Evolutionary conservation across 2,797 vertebrate species (phyloP), one percentile per base, ranked within the genome.

Genomic region (Staurois parvus): DNA sequence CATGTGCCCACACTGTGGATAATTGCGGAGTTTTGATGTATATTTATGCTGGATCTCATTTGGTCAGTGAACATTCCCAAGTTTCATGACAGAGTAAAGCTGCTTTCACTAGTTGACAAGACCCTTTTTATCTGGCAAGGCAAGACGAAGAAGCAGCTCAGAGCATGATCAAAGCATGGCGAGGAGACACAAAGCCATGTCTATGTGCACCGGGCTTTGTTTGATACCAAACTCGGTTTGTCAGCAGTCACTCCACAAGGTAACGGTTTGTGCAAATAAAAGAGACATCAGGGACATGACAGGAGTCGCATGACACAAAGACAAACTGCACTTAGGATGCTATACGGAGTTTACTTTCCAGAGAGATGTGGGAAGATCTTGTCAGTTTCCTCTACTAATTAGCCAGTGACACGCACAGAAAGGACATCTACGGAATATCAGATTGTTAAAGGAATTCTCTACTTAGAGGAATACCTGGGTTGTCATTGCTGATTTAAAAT

Each of bases 141-240:
- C 64, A 67, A 48, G 24, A 56, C 66, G 83, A 88, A 88, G 72
- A 48, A 73, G 84, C 59, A 83, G 24, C 79, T 77, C 21, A 30
- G 76, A 42, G 84, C 88, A 81, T 59, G 1, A 88, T 79, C 72
- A 89, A 88, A 85, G 79, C 0, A 87, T 7, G 77, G 69, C 3
- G 28, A n/a, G 62, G 29, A 37, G 83, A 72, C 62, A 85, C 85
- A 68, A 72, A 45, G 48, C 21, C 11, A 32, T 86, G 81, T 40
- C 62, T 59, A 85, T 72, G 5, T 3, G 82, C 66, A 59, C 26
- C 9, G 62, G 2, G 59, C 28, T 77, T 42, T 77, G 64, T 59
- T 76, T 66, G 81, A 76, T 84, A 69, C 40, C 70, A 81, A 34
- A 79, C 34, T 59, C 74, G 26, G 83, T 84, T 11, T 0, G 34